These are phyloP conservation scores for Ptychochromis oligacanthus DNA, from an alignment of 2,113 vertebrate species.

Conservation along the genomic window DNA sequence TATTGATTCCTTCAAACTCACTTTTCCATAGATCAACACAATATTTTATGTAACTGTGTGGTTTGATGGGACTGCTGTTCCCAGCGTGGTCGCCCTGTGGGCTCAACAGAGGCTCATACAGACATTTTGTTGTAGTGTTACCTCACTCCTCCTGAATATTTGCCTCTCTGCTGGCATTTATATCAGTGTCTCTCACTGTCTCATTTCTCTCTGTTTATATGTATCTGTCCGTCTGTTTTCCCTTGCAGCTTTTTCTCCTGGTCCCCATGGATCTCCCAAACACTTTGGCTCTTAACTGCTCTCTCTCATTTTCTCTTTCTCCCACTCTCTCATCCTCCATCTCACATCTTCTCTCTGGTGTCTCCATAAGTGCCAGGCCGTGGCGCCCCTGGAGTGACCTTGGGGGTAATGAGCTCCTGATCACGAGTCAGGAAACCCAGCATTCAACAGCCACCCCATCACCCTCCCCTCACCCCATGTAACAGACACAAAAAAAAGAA, in stretches of 20 bases:
- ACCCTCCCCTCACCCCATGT: constrained; percentile 55
- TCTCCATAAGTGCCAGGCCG: constrained; percentile 61
- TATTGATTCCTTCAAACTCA: constrained; percentile 52
- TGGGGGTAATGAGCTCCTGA: constrained; percentile 82
- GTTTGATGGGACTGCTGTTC: constrained; percentile 23
- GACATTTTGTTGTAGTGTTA: constrained; percentile 32
- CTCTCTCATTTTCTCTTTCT: constrained; percentile 11
- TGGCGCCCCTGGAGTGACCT: constrained; percentile 81
- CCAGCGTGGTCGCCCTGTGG: constrained; percentile 5
- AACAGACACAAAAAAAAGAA: constrained; percentile 51
- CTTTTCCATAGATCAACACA: constrained; percentile 69
- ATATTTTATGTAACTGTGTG: constrained; percentile 64
- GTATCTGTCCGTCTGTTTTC: neutral
- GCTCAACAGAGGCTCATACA: constrained; percentile 2
- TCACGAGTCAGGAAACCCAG: constrained; percentile 79
- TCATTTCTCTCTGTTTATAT: constrained; percentile 26
- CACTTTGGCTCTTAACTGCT: constrained; percentile 45
- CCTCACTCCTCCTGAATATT: constrained; percentile 14
- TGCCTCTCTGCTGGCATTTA: constrained; percentile 27
- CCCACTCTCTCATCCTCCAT: constrained; percentile 33
- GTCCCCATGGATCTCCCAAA: constrained; percentile 15
- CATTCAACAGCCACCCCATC: constrained; percentile 68
- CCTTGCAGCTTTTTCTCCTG: constrained; percentile 9
- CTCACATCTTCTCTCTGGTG: constrained; percentile 59
- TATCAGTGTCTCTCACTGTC: constrained; percentile 35